phyloP scores from a whole-genome alignment of 1,140 invertebrate species.

The Ruditapes philippinarum region DNA sequence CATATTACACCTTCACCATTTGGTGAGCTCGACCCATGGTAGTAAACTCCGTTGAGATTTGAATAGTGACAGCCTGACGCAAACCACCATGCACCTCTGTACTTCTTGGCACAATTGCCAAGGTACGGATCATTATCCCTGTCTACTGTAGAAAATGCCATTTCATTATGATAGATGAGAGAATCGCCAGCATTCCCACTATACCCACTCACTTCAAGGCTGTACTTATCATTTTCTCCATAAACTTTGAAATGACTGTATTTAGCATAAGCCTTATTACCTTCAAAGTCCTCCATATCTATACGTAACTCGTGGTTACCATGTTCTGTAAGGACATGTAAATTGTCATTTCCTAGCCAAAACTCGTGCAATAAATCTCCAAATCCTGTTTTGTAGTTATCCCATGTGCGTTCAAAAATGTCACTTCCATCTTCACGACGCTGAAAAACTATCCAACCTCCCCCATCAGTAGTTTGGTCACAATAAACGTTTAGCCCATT shows the following conservation, averaged over 20 bases:
- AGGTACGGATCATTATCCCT: neutral
- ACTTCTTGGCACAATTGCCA: neutral
- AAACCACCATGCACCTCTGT: constrained; percentile 10
- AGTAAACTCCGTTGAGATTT: too few relatives aligned
- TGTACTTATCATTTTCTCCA: neutral
- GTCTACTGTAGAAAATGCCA: constrained; percentile 32
- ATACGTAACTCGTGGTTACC: constrained; percentile 6
- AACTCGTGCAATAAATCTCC: constrained; percentile 92
- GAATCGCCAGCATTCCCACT: constrained; percentile 17
- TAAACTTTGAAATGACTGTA: constrained; percentile 3
- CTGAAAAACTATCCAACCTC: constrained; percentile 88
- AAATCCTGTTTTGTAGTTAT: constrained; percentile 97
- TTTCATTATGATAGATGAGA: neutral
- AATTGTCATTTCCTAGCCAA: constrained; percentile 87
- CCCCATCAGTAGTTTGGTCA: constrained; percentile 33
- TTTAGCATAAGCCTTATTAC: neutral
- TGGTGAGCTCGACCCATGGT: too few relatives aligned
- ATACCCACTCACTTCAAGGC: constrained; percentile 10
- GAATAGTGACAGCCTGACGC: neutral
- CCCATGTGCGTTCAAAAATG: constrained; percentile 97
- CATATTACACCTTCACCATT: too few relatives aligned
- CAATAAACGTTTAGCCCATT: neutral
- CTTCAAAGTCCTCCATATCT: constrained; percentile 7
- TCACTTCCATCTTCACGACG: constrained; percentile 91
- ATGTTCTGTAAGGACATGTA: constrained; percentile 59